Evolutionary conservation across 92 coral and sea anemone species (phyloP).

Genomic region (Micromussa lordhowensis): DNA sequence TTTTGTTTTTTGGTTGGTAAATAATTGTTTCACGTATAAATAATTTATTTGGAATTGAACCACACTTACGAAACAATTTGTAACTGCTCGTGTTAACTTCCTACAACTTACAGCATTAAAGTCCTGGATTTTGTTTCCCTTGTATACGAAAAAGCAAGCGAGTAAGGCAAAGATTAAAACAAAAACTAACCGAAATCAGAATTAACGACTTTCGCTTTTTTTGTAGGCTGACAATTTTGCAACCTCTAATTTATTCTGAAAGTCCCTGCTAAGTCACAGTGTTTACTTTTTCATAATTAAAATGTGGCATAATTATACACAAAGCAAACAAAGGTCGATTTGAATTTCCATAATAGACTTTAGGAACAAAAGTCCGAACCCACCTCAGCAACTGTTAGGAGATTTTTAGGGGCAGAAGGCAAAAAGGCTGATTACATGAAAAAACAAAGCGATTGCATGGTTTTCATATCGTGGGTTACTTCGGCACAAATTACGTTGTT

Average conservation of each 20-base stretch:
- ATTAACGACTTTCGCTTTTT: not conserved
- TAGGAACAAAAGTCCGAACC: not conserved
- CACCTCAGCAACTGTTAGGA: not conserved
- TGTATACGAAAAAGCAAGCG: not conserved
- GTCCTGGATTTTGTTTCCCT: not conserved
- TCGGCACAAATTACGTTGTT: not conserved
- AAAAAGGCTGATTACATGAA: not conserved
- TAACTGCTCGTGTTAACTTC: not conserved
- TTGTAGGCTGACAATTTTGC: not conserved
- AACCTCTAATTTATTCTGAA: not conserved
- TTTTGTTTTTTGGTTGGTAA: not conserved
- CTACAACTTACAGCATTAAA: not conserved
- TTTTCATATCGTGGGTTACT: not conserved
- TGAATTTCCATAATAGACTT: not conserved
- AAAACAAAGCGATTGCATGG: not conserved
- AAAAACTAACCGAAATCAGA: not conserved
- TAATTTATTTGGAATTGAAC: not conserved
- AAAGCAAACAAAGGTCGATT: constrained; percentile 6
- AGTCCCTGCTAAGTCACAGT: not conserved
- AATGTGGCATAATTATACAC: not conserved
- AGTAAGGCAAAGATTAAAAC: not conserved
- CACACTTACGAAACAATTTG: not conserved
- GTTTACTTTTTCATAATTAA: not conserved
- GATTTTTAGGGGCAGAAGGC: not conserved
- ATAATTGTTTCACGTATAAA: not conserved